Evolutionary conservation across 30 jellyfish, hydroid and myxozoan genomes (phyloP).

Genomic region (Pseudorhiza aurosa): DNA sequence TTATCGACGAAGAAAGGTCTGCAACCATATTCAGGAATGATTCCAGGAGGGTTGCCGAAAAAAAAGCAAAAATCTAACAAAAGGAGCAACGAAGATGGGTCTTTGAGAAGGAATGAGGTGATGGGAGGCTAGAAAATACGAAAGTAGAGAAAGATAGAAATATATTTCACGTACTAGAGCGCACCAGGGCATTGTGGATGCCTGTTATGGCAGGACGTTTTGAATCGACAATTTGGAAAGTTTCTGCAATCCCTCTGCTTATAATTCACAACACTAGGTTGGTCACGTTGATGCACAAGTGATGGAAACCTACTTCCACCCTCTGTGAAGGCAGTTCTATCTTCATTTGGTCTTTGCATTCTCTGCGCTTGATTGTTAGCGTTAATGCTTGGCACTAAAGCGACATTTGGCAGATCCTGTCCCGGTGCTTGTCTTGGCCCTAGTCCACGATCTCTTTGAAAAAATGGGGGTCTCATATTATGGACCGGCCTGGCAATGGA

Average conservation of each 20-base stretch:
- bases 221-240: slow-evolving; percentile 81
- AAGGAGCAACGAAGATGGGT: no score
- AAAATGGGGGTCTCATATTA: neutral
- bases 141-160: no score
- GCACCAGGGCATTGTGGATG: slow-evolving; percentile 81
- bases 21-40: no score
- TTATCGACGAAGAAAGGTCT: no score
- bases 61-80: no score
- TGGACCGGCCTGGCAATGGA: neutral
- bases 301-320: slow-evolving; percentile 23
- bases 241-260: slow-evolving; percentile 46
- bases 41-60: no score
- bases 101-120: neutral
- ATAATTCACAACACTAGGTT: neutral
- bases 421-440: neutral
- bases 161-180: slow-evolving; percentile 18
- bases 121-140: no score
- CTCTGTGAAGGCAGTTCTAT: no score
- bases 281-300: slow-evolving; percentile 16
- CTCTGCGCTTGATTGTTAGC: neutral
- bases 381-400: neutral
- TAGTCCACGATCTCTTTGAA: slow-evolving; percentile 3
- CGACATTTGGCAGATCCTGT: neutral
- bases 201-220: slow-evolving; percentile 59
- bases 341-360: neutral